Percentiles rank a stretch among this genome's conserved stretches.
Evolutionary conservation across 2,888 invertebrate genomes (phyloP).

Genomic region (Ellobium chinense): DNA sequence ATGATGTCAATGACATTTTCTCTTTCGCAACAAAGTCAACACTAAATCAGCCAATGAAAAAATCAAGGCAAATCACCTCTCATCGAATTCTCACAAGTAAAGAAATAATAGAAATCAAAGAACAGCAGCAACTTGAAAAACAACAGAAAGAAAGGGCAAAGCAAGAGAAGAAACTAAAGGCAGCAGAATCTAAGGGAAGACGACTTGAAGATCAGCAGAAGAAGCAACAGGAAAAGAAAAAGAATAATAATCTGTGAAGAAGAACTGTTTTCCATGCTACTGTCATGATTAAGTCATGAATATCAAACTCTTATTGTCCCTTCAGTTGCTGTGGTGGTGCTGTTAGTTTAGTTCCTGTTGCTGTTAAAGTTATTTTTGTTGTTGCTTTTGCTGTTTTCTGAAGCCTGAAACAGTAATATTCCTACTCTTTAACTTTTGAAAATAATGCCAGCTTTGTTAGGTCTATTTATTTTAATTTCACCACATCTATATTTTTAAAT

Average conservation of each 20-base stretch:
- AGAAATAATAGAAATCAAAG: background rate
- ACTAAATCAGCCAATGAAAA: background rate
- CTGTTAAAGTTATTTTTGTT: background rate
- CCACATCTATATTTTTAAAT: too few species aligned
- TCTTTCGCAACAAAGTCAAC: background rate
- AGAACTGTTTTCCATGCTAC: too few species aligned
- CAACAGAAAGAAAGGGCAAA: background rate
- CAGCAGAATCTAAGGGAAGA: background rate
- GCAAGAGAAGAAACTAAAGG: background rate
- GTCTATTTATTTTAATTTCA: too few species aligned
- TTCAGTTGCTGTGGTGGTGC: too few species aligned
- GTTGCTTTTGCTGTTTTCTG: background rate
- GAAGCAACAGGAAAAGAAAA: constrained; percentile 7
- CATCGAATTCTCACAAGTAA: constrained; percentile 11
- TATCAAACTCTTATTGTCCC: too few species aligned
- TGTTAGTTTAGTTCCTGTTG: background rate
- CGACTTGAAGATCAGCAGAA: background rate
- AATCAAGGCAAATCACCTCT: background rate
- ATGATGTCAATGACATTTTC: background rate
- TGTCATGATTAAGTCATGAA: too few species aligned
- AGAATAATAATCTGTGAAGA: background rate
- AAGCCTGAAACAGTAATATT: background rate
- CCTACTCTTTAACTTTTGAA: background rate
- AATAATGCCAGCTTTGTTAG: too few species aligned
- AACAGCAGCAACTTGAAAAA: background rate